Evolutionary conservation across 2,113 vertebrate species (phyloP), one percentile per base, ranked within the genome.

Genomic region (Monarcha castaneiventris): DNA sequence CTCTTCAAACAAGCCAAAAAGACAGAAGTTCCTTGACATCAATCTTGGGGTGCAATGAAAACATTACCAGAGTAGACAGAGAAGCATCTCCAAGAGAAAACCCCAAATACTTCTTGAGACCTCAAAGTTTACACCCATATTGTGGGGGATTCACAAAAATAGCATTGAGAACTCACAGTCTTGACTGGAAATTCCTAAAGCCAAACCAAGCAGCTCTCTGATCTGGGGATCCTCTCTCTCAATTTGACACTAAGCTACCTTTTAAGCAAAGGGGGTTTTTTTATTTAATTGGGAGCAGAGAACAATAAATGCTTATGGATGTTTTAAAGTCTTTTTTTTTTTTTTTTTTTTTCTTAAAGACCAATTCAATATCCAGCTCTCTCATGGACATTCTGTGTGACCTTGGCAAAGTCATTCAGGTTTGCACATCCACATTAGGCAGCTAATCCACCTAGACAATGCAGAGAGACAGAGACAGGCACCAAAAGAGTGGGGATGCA

Each of bases 401-500:
- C 76, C 90, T 84, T 95, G 94, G 48, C 67, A 71, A 93, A 94
- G 69, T 77, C 92, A 88, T 81, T 96, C 85, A 93, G 59, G 35
- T 68, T 86, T 94, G 48, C 2, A 5, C 35, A 81, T 84, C 56
- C 75, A 33, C 48, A 72, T 93, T 26, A 97, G 64, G 83, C 82
- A 93, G 80, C n/a, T 75, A 95, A 94, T 92, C 59, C 89, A 94
- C 89, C 79, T 63, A 63, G 68, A 90, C 75, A 94, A 94, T 44
- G 76, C 68, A 93, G 83, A 78, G 84, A 96, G 90, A 91, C 52
- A 72, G 87, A 97, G 88, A 84, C 85, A 92, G 96, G 90, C 90
- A 95, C 72, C 90, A 88, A 95, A 95, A 80, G 80, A 78, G 44
- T 44, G 56, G 68, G 79, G 73, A 93, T 84, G 86, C 93, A 97